Evolutionary conservation across 2,113 vertebrate genomes (phyloP).

Genomic region (Podocnemis expansa): DNA sequence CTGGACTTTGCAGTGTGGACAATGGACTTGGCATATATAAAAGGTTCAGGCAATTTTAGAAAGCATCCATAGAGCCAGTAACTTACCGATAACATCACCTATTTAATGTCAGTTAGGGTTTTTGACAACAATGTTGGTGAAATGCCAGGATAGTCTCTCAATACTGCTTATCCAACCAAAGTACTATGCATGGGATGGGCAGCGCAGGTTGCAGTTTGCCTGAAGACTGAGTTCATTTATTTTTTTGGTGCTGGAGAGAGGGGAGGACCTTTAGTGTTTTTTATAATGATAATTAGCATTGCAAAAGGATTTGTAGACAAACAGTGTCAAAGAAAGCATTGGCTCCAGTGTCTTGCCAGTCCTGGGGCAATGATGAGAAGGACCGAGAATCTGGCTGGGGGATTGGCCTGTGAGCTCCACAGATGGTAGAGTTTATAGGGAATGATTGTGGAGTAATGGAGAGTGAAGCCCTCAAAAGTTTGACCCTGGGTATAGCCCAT

Average conservation of each 20-base stretch:
- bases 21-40: neutral
- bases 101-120: slow-evolving; percentile 60
- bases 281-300: neutral
- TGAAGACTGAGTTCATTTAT: neutral
- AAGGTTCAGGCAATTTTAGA: neutral
- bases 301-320: neutral
- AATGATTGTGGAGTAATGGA: fast-evolving
- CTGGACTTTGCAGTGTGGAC: neutral
- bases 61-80: neutral
- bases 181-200: slow-evolving; percentile 3
- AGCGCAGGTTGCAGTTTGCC: slow-evolving; percentile 7
- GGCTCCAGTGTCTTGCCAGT: neutral
- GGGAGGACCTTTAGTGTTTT: neutral
- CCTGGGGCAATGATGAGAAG: neutral
- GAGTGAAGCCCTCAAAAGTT: neutral
- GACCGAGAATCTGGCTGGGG: neutral
- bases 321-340: neutral
- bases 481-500: neutral
- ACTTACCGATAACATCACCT: slow-evolving; percentile 57
- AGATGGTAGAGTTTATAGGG: neutral
- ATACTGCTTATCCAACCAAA: neutral
- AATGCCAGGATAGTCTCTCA: slow-evolving; percentile 28
- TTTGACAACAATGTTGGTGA: slow-evolving; percentile 63
- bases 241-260: neutral
- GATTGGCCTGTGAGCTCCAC: neutral